Base-by-base conservation (phyloP, 2,888 invertebrate species). In the Lapara coniferarum region DNA sequence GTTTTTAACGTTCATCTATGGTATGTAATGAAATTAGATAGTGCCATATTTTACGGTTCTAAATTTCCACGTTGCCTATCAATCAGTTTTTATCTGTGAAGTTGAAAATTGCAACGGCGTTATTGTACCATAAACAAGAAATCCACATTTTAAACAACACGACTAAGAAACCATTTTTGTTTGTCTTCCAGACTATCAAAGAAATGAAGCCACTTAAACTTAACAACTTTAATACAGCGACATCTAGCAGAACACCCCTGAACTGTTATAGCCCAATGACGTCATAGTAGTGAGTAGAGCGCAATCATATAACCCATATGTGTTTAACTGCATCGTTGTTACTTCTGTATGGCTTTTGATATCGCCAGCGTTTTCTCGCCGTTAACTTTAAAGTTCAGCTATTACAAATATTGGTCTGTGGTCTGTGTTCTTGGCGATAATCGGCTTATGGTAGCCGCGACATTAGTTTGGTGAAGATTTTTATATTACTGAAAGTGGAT, bases 311-410 rank as follows among this genome's bases (percentile, higher is more conserved):
- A 10, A 46, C 10, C 59, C 59, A 59, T 59, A 16, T 63, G 49
- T 19, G 44, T 51, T 19, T 46, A 67, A 56, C 72, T 63, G 19
- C 46, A 1, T 63, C 63, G 63, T 19, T 25, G 63, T 19, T 57
- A 30, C 5, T 55, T 55, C 55, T 19, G 14, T 57, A 57, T 57
- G 13, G 8, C 30, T 57, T 57, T 37, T 57, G 30, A 57, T 57
- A 57, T 57, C 19, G 57, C 57, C 2, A 37, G 4, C 14, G 37
- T 56, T 56, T 25, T 16, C 56, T 30, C 56, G 56, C 56, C 14
- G 51, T 25, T 56, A 56, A 12, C 57, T 57, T 14, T 57, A 57
- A 37, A 57, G 14, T 57, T 57, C 30, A 37, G 14, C 57, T 57
- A 14, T 37, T 55, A 55, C 19, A 55, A 53, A 30, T 57, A 30